Conservation (phyloP, 2,113 vertebrate species). For the Cnemophilus loriae region DNA sequence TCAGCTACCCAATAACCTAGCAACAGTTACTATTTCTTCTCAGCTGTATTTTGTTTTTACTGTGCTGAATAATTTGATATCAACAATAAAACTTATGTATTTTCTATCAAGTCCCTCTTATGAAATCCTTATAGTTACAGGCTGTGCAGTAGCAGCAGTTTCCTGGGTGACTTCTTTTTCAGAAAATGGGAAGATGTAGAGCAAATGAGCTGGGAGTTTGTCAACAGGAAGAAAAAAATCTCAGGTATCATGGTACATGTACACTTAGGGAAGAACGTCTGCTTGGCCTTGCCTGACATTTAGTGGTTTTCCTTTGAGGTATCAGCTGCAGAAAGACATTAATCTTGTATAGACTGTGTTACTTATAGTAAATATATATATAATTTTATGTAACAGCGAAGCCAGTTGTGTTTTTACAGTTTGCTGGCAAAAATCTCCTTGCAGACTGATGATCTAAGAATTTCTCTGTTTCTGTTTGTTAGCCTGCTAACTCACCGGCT, state of each 20-base stretch:
- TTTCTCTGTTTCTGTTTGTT: neutral
- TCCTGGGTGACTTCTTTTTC: neutral
- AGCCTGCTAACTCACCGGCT: neutral
- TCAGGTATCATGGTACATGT: neutral
- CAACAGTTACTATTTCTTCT: neutral
- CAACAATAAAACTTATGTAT: neutral
- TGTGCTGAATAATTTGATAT: neutral
- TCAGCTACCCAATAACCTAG: neutral
- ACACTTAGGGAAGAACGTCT: neutral
- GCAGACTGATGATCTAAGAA: neutral
- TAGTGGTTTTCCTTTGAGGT: neutral
- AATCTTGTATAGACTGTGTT: neutral
- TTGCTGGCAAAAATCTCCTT: neutral
- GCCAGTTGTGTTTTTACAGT: neutral
- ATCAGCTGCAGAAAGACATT: neutral
- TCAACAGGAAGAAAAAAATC: neutral
- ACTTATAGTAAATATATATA: fast-evolving
- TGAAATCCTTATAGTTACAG: neutral
- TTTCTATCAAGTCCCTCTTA: neutral
- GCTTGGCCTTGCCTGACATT: neutral
- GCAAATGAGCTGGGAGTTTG: neutral
- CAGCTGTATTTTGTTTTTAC: neutral
- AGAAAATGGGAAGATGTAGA: neutral
- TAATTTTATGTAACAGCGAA: neutral
- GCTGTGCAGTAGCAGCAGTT: neutral